These are phyloP conservation scores for Agapornis canus DNA, from an alignment of 2,797 vertebrate species.

Conservation along the genomic window DNA sequence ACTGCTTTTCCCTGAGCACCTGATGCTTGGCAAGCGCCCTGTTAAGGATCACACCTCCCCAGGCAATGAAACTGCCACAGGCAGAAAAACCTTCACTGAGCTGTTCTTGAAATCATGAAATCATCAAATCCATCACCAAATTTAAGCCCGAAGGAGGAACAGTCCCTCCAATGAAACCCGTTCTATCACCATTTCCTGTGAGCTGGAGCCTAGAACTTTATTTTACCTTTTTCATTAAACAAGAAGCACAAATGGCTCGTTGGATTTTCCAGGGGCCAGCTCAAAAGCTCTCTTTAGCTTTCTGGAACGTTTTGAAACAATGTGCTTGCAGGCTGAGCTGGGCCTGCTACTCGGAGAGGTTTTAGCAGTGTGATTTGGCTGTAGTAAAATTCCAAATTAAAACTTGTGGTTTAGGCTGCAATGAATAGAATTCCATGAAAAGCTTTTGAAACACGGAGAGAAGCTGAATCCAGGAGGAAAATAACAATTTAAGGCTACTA, in stretches of 20 bases:
- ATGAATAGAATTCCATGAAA: neutral
- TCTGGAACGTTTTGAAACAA: constrained; percentile 36
- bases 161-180: neutral
- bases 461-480: constrained; percentile 19
- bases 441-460: neutral
- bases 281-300: constrained; percentile 10
- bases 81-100: neutral
- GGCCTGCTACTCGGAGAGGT: neutral
- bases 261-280: constrained; percentile 1
- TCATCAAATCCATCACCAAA: neutral
- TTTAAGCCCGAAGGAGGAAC: neutral
- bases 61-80: neutral
- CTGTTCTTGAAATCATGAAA: neutral
- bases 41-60: neutral
- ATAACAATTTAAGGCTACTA: neutral
- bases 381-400: constrained; percentile 59
- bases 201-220: neutral
- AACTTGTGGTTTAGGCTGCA: constrained; percentile 43
- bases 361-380: constrained; percentile 35
- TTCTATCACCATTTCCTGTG: accelerated
- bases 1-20: neutral
- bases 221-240: constrained; percentile 8
- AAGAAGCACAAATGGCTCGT: neutral
- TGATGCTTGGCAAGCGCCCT: neutral
- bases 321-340: neutral